Evolutionary conservation across 2,888 invertebrate genomes (phyloP).

Genomic region (Anthophora plumipes): DNA sequence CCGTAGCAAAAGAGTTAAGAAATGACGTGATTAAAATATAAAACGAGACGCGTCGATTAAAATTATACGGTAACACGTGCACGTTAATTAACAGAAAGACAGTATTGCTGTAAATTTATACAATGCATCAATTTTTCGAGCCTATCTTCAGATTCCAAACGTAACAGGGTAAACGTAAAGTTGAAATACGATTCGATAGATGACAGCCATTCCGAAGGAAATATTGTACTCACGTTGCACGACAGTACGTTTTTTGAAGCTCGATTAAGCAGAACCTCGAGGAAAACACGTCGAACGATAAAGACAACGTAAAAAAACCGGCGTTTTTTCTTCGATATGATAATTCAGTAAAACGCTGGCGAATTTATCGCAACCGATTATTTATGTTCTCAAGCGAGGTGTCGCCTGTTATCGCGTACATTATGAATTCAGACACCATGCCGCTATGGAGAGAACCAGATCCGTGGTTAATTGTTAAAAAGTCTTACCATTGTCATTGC

Average conservation of each 20-base stretch:
- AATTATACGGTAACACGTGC: no score
- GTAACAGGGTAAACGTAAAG: no score
- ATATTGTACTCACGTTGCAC: conserved; percentile 17
- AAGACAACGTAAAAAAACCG: conserved; percentile 19
- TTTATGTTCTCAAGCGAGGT: conserved; percentile 44
- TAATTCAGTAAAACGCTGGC: conserved; percentile 42
- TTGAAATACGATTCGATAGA: no score
- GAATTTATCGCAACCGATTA: conserved; percentile 53
- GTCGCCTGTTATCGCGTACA: conserved; percentile 48
- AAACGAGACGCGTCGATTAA: no score
- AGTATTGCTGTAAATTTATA: no score
- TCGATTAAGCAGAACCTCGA: conserved; percentile 41
- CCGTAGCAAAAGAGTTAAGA: neutral
- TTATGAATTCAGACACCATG: conserved; percentile 33
- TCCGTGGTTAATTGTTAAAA: conserved; percentile 47
- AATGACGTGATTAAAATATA: no score
- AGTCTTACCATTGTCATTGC: conserved; percentile 53
- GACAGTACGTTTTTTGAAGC: conserved; percentile 35
- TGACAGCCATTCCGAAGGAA: neutral
- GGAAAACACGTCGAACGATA: conserved; percentile 31
- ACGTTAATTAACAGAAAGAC: no score
- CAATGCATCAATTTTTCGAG: no score
- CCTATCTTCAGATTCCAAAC: no score
- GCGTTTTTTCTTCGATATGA: conserved; percentile 37
- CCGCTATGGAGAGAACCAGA: neutral